A percentile compares a stretch with the other conserved stretches of the same genome.
These are phyloP conservation scores for Mugil cephalus DNA, from an alignment of 2,113 vertebrate genomes.

Conservation along the genomic window DNA sequence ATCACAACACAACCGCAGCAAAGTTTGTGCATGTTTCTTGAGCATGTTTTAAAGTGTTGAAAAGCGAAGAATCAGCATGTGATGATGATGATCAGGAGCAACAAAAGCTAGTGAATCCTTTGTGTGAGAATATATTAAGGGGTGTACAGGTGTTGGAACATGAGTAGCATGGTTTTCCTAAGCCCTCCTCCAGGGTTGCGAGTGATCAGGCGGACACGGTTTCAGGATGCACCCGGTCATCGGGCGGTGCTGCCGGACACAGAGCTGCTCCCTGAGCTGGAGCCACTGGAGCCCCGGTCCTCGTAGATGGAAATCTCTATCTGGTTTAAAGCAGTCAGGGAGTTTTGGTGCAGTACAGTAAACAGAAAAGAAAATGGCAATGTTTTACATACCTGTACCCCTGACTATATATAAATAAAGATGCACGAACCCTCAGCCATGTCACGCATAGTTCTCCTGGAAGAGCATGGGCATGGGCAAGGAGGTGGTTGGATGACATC, in stretches of 20 bases:
- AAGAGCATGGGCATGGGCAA: no score
- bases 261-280: constrained; percentile 90
- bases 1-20: not conserved
- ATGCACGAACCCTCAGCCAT: no score
- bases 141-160: constrained; percentile 17
- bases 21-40: constrained; percentile 4
- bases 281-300: constrained; percentile 94
- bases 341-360: no score
- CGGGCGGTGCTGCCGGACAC: constrained; percentile 89
- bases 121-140: constrained; percentile 32
- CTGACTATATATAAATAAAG: no score
- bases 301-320: constrained; percentile 98
- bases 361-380: not conserved
- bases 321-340: constrained; percentile 78
- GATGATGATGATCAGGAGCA: constrained; percentile 8
- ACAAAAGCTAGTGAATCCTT: constrained; percentile 27
- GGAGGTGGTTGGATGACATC: no score
- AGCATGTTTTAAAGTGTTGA: constrained; percentile 21
- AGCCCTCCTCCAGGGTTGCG: constrained; percentile 71
- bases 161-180: constrained; percentile 16
- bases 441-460: no score
- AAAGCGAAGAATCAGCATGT: not conserved
- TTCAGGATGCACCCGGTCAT: constrained; percentile 75
- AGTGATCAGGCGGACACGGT: constrained; percentile 7
- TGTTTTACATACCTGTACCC: no score